These are phyloP conservation scores for Ormyrus labotus DNA, from an alignment of 2,888 invertebrate species.

Conservation along the genomic window DNA sequence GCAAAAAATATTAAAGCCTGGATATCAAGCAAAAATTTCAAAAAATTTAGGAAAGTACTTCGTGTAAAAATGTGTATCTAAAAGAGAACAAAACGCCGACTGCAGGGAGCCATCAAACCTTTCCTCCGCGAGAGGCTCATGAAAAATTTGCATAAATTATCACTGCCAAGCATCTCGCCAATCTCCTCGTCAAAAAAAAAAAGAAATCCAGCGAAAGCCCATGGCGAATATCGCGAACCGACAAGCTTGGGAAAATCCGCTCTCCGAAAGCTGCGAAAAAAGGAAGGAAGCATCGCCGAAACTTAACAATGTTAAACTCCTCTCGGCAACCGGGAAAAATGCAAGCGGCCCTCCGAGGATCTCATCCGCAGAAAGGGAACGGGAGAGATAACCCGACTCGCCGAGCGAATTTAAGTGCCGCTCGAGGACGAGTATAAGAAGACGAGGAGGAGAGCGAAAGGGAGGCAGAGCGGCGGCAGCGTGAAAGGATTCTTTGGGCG, in stretches of 20 bases:
- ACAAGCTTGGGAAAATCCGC: slow-evolving; percentile 21
- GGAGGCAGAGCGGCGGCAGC: slow-evolving; percentile 61
- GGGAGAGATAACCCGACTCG: slow-evolving; percentile 16
- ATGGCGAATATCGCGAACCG: not conserved
- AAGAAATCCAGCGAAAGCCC: too few relatives aligned
- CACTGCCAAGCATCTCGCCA: not conserved
- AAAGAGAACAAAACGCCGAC: too few relatives aligned
- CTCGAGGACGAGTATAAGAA: slow-evolving; percentile 13
- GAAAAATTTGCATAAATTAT: slow-evolving; percentile 27
- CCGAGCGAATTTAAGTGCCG: slow-evolving; percentile 49
- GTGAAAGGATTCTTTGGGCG: slow-evolving; percentile 67
- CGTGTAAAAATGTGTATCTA: too few relatives aligned
- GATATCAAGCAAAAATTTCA: too few relatives aligned
- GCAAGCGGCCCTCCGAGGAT: not conserved
- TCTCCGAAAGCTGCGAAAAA: not conserved
- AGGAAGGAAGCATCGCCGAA: not conserved
- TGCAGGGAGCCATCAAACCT: too few relatives aligned
- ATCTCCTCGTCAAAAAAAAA: too few relatives aligned
- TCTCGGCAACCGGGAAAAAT: slow-evolving; percentile 1
- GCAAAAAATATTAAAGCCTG: too few relatives aligned
- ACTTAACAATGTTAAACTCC: slow-evolving; percentile 3
- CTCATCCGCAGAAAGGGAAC: slow-evolving; percentile 1
- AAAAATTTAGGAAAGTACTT: too few relatives aligned
- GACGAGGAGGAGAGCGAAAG: slow-evolving; percentile 32
- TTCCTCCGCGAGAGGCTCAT: not conserved